phyloP scores from a whole-genome alignment of 2,113 vertebrate genomes.

The Austrofundulus limnaeus region DNA sequence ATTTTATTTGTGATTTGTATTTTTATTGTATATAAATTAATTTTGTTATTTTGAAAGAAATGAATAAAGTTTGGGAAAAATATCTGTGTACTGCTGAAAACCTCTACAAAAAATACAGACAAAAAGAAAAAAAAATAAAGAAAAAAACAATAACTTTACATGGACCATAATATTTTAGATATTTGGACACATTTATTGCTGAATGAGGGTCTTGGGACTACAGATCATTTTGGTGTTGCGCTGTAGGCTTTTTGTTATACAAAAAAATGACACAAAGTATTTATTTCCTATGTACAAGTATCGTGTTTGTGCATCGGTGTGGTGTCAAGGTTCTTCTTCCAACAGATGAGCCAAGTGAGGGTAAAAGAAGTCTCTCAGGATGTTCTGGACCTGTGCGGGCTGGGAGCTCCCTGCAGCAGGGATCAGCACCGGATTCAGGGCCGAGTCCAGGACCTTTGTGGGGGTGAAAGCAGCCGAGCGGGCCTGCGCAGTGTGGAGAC shows the following conservation, averaged over 20 bases:
- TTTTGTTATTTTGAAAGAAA: too few relatives aligned
- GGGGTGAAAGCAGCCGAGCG: slow-evolving; percentile 36
- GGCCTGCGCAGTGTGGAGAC: slow-evolving; percentile 78
- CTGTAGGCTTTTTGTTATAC: slow-evolving; percentile 13
- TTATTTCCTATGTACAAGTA: not conserved
- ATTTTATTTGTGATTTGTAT: too few relatives aligned
- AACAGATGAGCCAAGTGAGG: slow-evolving; percentile 51
- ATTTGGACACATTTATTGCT: slow-evolving; percentile 6
- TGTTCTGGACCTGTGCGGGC: slow-evolving; percentile 40
- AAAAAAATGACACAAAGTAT: slow-evolving; percentile 8
- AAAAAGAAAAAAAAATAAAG: too few relatives aligned
- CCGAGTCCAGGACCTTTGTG: slow-evolving; percentile 16
- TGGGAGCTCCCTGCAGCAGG: slow-evolving; percentile 23
- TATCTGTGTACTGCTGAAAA: too few relatives aligned
- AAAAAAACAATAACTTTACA: not conserved
- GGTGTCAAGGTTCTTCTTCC: slow-evolving; percentile 46
- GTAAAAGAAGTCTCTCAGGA: slow-evolving; percentile 71
- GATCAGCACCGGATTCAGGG: slow-evolving; percentile 29
- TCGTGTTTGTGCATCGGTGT: not conserved
- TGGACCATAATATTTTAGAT: slow-evolving; percentile 1
- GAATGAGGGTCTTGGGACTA: not conserved
- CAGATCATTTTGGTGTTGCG: slow-evolving; percentile 6
- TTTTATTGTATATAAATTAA: too few relatives aligned
- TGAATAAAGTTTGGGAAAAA: too few relatives aligned
- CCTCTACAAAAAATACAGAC: too few relatives aligned